These are phyloP conservation scores for Aepyceros melampus DNA, from an alignment of 2,113 vertebrate genomes.

Conservation along the genomic window DNA sequence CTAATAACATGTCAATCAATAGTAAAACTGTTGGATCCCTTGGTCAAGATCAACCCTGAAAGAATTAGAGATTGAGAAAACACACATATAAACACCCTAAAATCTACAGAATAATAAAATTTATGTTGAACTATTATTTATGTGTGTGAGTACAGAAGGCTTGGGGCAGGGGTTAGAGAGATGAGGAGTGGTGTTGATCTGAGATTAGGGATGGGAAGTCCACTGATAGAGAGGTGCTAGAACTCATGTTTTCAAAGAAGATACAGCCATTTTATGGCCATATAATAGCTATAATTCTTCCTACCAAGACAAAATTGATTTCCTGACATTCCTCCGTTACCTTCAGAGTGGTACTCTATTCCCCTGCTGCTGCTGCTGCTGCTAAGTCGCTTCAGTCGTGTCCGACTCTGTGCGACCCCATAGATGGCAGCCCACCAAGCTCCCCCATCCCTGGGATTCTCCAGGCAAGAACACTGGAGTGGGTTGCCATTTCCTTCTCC, in stretches of 20 bases:
- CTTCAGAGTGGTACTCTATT: background rate
- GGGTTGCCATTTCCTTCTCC: too few relatives aligned
- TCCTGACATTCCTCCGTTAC: background rate
- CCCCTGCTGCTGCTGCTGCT: too few relatives aligned
- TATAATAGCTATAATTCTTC: background rate
- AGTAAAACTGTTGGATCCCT: background rate
- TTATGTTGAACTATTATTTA: background rate
- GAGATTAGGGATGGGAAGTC: background rate
- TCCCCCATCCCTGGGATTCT: too few relatives aligned
- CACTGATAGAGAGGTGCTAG: background rate
- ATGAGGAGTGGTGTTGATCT: background rate
- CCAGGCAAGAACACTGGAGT: too few relatives aligned
- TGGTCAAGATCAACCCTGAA: background rate
- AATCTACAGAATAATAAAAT: background rate
- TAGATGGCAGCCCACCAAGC: too few relatives aligned
- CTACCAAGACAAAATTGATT: background rate
- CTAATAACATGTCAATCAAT: background rate
- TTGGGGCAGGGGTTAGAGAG: background rate
- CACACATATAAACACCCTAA: background rate
- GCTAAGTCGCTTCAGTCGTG: too few relatives aligned
- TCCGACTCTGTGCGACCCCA: too few relatives aligned
- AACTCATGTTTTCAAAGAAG: background rate
- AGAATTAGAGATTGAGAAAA: background rate
- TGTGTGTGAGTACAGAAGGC: background rate
- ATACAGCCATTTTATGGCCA: background rate